Evolutionary conservation across 2,113 vertebrate species (phyloP).

Genomic region (Dicentrarchus labrax): DNA sequence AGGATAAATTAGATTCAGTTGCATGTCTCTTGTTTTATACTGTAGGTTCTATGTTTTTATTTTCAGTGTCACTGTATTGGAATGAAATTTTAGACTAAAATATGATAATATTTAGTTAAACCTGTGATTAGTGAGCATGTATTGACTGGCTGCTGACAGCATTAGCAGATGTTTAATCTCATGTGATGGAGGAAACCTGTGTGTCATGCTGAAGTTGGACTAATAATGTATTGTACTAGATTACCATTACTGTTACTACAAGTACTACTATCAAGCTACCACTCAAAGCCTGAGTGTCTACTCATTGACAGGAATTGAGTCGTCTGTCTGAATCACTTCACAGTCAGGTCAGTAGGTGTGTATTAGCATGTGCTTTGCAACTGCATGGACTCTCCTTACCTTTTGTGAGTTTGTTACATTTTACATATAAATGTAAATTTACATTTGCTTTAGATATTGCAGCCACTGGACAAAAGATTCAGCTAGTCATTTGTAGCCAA

Average conservation of each 20-base stretch:
- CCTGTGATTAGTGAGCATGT: neutral
- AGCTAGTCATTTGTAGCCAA: no score
- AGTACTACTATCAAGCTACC: constrained; percentile 20
- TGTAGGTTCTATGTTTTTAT: neutral
- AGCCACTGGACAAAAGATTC: no score
- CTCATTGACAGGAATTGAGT: constrained; percentile 25
- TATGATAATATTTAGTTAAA: neutral
- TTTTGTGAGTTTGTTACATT: neutral
- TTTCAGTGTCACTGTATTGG: neutral
- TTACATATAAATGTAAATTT: no score
- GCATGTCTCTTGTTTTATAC: neutral
- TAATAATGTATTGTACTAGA: constrained; percentile 11
- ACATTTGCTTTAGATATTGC: no score
- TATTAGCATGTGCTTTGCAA: constrained; percentile 11
- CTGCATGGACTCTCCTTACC: neutral
- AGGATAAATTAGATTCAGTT: neutral
- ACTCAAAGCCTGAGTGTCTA: constrained; percentile 33
- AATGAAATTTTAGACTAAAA: neutral
- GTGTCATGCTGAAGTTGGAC: neutral
- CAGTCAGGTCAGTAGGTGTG: constrained; percentile 12
- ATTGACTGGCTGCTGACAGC: neutral
- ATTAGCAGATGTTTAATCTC: neutral
- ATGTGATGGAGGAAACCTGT: constrained; percentile 2
- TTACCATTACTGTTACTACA: constrained; percentile 22
- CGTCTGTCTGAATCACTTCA: constrained; percentile 12